phyloP scores from a whole-genome alignment of 2,888 invertebrate genomes.

The Leucophenga montana region DNA sequence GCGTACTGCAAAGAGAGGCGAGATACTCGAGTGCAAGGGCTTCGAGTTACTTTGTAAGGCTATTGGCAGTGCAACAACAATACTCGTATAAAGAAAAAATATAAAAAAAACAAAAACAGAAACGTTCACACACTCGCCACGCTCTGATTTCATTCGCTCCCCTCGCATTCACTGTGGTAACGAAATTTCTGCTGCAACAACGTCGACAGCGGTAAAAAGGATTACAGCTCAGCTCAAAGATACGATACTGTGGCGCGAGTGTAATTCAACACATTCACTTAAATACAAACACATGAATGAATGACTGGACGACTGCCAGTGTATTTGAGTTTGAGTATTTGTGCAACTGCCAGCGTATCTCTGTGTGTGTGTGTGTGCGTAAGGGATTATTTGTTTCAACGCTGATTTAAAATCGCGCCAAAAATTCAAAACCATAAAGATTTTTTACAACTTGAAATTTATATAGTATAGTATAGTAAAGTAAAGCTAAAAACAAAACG shows the following conservation, averaged over 20 bases:
- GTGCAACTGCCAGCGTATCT: slow-evolving; percentile 20
- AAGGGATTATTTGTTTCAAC: slow-evolving; percentile 43
- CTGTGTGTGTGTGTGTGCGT: slow-evolving; percentile 30
- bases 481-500: no score
- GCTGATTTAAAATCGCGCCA: slow-evolving; percentile 30
- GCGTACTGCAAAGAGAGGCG: background rate
- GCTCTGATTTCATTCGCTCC: background rate
- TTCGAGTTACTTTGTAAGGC: slow-evolving; percentile 7
- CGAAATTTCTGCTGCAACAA: slow-evolving; percentile 1
- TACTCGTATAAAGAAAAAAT: background rate
- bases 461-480: background rate
- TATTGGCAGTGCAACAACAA: slow-evolving; percentile 7
- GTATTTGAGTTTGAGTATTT: slow-evolving; percentile 26
- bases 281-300: slow-evolving; percentile 27
- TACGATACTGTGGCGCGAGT: slow-evolving; percentile 3
- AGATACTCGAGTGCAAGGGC: background rate
- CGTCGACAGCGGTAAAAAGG: slow-evolving; percentile 10
- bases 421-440: no score
- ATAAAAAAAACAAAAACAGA: no score
- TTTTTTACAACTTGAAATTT: no score
- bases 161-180: no score
- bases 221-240: slow-evolving; percentile 21
- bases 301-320: slow-evolving; percentile 8
- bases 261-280: background rate
- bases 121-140: background rate